phyloP scores from a whole-genome alignment of 2,797 vertebrate species.

The Pogoniulus pusillus region DNA sequence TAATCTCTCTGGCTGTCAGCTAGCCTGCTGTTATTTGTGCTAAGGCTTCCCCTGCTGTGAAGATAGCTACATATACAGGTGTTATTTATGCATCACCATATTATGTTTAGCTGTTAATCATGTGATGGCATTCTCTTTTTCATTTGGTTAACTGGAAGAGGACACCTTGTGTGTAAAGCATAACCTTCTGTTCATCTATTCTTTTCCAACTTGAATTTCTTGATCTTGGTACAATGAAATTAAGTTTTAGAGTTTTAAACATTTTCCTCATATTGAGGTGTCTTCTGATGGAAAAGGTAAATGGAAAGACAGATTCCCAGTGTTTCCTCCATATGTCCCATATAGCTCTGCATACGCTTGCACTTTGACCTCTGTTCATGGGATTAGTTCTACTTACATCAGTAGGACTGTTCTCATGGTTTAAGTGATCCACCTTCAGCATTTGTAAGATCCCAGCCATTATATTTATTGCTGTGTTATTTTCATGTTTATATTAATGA shows the following conservation, averaged over 20 bases:
- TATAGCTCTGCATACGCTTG: background rate
- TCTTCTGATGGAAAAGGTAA: background rate
- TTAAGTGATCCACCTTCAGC: background rate
- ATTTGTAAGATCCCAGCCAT: background rate
- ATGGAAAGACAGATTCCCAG: background rate
- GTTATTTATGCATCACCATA: constrained; percentile 30
- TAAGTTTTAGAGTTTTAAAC: background rate
- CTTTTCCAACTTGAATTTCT: background rate
- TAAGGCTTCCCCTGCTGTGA: constrained; percentile 43
- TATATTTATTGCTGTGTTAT: background rate
- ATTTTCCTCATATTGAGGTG: background rate
- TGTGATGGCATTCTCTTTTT: background rate
- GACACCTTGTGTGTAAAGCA: background rate
- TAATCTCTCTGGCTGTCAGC: constrained; percentile 37
- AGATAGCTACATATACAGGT: constrained; percentile 45
- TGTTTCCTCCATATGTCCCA: accelerated
- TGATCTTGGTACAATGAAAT: background rate
- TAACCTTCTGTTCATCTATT: background rate
- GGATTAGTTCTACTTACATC: background rate
- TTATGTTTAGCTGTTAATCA: constrained; percentile 47
- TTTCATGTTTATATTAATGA: background rate
- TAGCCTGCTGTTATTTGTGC: constrained; percentile 30
- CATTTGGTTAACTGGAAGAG: constrained; percentile 4
- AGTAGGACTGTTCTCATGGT: background rate
- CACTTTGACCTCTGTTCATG: background rate